Percentiles rank a stretch among this genome's conserved stretches.
phyloP scores from a whole-genome alignment of 2,888 invertebrate genomes.

The Leptogaster cylindrica region DNA sequence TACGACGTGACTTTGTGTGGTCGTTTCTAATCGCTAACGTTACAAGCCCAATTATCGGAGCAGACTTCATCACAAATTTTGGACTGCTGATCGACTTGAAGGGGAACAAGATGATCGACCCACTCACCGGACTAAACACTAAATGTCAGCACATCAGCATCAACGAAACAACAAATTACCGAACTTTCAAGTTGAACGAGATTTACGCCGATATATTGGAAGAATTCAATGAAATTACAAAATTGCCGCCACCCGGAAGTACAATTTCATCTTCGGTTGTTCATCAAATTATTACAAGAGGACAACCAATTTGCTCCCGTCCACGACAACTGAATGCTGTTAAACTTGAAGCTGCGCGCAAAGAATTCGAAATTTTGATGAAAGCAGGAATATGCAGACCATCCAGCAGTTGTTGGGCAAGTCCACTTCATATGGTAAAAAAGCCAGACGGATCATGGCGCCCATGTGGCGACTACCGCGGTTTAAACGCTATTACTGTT shows the following conservation, averaged over 20 bases:
- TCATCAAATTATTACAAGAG: slow-evolving; percentile 26
- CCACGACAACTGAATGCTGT: slow-evolving; percentile 39
- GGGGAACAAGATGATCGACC: no score
- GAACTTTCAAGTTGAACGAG: no score
- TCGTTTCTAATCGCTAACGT: neutral
- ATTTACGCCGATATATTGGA: neutral
- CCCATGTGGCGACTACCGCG: slow-evolving; percentile 40
- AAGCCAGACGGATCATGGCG: slow-evolving; percentile 45
- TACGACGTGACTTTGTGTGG: neutral
- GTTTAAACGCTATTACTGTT: slow-evolving; percentile 44
- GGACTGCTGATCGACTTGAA: no score
- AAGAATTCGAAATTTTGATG: slow-evolving; percentile 45
- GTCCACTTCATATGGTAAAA: slow-evolving; percentile 44
- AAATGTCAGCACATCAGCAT: no score
- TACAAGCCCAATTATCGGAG: no score
- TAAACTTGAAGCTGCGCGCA: slow-evolving; percentile 43
- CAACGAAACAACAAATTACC: no score
- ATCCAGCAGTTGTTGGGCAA: slow-evolving; percentile 46
- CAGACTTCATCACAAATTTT: no score
- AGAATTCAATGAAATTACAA: neutral
- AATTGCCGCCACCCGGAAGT: neutral
- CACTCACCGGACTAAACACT: no score
- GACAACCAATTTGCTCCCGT: slow-evolving; percentile 41
- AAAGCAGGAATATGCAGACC: slow-evolving; percentile 43
- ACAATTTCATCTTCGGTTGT: neutral